Evolutionary conservation across 1,140 invertebrate genomes (phyloP).

Genomic region (Microplitis mediator): DNA sequence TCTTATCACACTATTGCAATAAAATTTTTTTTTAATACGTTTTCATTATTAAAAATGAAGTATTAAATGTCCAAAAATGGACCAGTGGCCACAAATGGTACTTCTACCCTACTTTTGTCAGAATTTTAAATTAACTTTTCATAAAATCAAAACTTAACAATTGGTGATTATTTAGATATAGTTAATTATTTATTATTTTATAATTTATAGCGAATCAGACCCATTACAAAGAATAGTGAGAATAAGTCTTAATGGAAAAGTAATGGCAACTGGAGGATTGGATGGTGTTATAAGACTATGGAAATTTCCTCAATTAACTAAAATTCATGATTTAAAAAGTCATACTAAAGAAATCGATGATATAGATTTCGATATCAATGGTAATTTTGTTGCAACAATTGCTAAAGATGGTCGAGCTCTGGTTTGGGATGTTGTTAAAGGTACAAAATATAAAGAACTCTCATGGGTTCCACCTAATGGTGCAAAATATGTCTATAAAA

Average conservation of each 20-base stretch:
- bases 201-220: conserved; percentile 66
- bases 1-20: no score
- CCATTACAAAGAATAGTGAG: conserved; percentile 86
- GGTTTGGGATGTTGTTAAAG: conserved; percentile 76
- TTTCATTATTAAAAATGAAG: no score
- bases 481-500: conserved; percentile 82
- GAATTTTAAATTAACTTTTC: conserved; percentile 18
- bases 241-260: conserved; percentile 74
- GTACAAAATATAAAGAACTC: conserved; percentile 71
- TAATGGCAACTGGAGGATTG: conserved; percentile 89
- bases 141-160: background rate
- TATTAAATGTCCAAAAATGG: no score
- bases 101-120: background rate
- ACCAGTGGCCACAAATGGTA: no score
- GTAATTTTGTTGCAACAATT: conserved; percentile 79
- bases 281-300: conserved; percentile 88
- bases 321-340: conserved; percentile 70
- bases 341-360: conserved; percentile 89
- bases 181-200: background rate
- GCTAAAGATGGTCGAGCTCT: conserved; percentile 84
- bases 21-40: no score
- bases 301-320: conserved; percentile 82
- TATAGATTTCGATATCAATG: conserved; percentile 83
- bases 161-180: background rate
- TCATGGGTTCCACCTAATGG: conserved; percentile 74